Conservation (phyloP, 2,797 vertebrate species). For the Cryptoblepharus egeriae region DNA sequence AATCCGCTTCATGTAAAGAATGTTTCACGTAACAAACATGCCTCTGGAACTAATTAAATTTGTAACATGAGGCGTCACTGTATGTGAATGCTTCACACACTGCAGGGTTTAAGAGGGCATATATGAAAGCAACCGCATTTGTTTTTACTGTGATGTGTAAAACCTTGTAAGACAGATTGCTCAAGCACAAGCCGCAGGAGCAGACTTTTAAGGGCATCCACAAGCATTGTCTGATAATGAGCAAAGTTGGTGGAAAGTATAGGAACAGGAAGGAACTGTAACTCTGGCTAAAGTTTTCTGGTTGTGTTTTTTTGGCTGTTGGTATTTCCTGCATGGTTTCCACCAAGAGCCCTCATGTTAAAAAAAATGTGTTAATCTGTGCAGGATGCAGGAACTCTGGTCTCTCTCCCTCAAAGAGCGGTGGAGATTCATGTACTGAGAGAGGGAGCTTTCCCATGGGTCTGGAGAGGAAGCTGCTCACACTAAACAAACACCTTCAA, state of each 20-base stretch:
- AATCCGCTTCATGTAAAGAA: too few relatives aligned
- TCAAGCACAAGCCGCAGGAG: not conserved
- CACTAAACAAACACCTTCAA: constrained; percentile 2
- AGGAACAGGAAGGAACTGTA: not conserved
- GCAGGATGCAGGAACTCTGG: not conserved
- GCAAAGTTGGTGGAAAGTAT: not conserved
- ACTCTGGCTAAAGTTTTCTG: not conserved
- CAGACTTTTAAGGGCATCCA: too few relatives aligned
- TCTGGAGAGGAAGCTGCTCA: constrained; percentile 1
- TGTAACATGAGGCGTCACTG: too few relatives aligned
- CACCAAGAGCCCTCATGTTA: not conserved
- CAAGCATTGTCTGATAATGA: not conserved
- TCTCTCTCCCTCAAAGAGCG: not conserved
- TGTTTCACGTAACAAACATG: too few relatives aligned
- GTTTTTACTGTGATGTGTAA: not conserved
- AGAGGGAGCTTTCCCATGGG: constrained; percentile 13
- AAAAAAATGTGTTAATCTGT: not conserved
- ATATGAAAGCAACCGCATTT: not conserved
- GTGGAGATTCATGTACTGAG: not conserved
- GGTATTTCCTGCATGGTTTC: not conserved
- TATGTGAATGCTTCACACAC: too few relatives aligned
- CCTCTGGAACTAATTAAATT: too few relatives aligned
- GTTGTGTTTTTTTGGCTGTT: not conserved
- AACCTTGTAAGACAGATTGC: not conserved
- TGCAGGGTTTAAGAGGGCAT: not conserved